Evolutionary conservation across 2,113 vertebrate genomes (phyloP).

Genomic region (Phalacrocorax brasilianus): DNA sequence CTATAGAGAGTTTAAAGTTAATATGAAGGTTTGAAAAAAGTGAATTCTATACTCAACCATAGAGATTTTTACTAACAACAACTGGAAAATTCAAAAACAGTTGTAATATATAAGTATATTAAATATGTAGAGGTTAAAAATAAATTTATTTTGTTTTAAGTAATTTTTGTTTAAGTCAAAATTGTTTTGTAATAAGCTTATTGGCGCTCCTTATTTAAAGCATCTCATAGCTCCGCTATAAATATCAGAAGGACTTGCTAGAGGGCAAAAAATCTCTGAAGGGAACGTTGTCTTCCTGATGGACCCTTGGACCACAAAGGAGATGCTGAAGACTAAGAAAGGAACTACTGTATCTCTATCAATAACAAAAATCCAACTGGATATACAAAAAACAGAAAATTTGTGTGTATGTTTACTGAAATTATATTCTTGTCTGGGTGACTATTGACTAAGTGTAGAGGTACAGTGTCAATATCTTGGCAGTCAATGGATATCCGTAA

Average conservation of each 20-base stretch:
- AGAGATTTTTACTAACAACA: neutral
- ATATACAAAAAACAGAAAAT: neutral
- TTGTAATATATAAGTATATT: neutral
- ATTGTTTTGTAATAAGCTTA: neutral
- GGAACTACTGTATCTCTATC: neutral
- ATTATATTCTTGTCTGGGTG: neutral
- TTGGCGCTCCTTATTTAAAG: conserved; percentile 31
- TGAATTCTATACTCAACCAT: neutral
- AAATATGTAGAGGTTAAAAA: neutral
- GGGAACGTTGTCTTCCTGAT: neutral
- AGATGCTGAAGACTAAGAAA: neutral
- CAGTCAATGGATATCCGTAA: neutral
- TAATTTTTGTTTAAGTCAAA: neutral
- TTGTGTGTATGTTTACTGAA: neutral
- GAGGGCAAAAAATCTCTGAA: conserved; percentile 27
- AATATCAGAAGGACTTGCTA: conserved; percentile 40
- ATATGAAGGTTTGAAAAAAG: neutral
- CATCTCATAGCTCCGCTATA: conserved; percentile 10
- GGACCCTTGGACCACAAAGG: neutral
- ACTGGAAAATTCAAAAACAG: neutral
- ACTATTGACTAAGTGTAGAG: neutral
- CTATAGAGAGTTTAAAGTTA: neutral
- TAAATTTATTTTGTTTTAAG: neutral
- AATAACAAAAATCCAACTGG: neutral
- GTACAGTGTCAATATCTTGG: neutral